Percentiles rank a stretch among this genome's conserved stretches.
These are phyloP conservation scores for Leiothrix lutea DNA, from an alignment of 2,113 vertebrate genomes.

Conservation along the genomic window DNA sequence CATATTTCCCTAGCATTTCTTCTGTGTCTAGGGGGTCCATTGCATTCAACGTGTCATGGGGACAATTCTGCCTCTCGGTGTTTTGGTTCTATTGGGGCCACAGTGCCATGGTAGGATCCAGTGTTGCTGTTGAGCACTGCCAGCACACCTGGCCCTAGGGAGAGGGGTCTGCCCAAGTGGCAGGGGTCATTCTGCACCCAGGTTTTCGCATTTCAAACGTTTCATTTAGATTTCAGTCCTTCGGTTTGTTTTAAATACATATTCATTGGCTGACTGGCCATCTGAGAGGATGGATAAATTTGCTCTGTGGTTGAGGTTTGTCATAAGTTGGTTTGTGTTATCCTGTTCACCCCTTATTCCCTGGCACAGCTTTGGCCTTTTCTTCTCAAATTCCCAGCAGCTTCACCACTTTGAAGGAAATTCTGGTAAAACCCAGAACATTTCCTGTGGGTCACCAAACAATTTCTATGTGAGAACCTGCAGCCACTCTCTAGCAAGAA, in stretches of 20 bases:
- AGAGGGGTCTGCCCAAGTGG: not conserved
- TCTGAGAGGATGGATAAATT: not conserved
- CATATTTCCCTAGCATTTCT: not conserved
- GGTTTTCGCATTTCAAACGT: not conserved
- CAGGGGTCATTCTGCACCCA: rapidly evolving
- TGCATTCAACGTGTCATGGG: rapidly evolving
- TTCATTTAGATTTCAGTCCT: not conserved
- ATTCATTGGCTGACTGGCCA: not conserved
- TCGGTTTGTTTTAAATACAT: not conserved
- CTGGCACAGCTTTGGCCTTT: not conserved
- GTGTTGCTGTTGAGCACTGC: not conserved
- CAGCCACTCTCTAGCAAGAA: not conserved
- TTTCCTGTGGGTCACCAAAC: not conserved
- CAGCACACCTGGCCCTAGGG: rapidly evolving
- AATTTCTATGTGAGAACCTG: rapidly evolving
- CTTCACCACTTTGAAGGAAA: not conserved
- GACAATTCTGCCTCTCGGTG: rapidly evolving
- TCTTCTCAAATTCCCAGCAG: not conserved
- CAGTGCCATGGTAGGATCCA: rapidly evolving
- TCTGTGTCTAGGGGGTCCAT: not conserved
- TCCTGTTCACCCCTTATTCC: not conserved
- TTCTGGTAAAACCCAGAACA: not conserved
- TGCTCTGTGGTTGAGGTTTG: not conserved
- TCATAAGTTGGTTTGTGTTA: rapidly evolving
- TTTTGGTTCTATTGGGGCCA: not conserved